Base-by-base conservation (phyloP, 2,113 vertebrate genomes). In the Trogon melanurus region DNA sequence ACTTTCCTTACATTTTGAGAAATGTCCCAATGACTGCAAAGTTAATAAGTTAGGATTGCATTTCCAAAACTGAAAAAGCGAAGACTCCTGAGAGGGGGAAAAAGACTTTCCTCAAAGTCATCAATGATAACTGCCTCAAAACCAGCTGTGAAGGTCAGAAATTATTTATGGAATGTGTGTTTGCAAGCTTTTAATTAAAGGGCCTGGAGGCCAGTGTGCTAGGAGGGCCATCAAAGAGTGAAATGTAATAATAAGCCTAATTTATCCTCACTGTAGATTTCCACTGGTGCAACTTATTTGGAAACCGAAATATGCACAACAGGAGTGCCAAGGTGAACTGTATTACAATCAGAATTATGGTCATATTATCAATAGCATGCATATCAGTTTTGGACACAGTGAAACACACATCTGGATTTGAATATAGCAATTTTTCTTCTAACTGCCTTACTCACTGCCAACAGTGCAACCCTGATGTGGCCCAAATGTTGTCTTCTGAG, bases 181-280 rank as follows among this genome's bases (percentile, higher is more conserved):
- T 76, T 79, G 29, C 81, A 93, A 93, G 51, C 19, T 88, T 79
- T 76, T 65, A 76, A 95, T 91, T 90, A 90, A 88, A 88, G 60
- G 20, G 13, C 16, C 30, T 54, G 51, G 64, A 78, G 16, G n/a
- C 17, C 65, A 25, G 11, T 32, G 34, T 30, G 32, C 41, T 94
- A 91, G 80, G 29, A 91, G 27, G 10, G 44, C 44, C 74, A 56
- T 60, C 30, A 58, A 67, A 54, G 16, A 91, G 16, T 44, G 20
- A 80, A 73, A 82, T 29, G 41, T 16, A 70, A 50, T 14, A 85
- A 64, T n/a, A 79, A 85, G 16, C 16, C n/a, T 66, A 66, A 79
- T 83, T 88, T 25, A 65, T 16, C 27, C 21, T 70, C 47, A 29
- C 5, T 50, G 16, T 54, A 57, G 16, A 61, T 84, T 87, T 89